These are phyloP conservation scores for Parnassius apollo DNA, from an alignment of 2,888 invertebrate species.

Conservation along the genomic window DNA sequence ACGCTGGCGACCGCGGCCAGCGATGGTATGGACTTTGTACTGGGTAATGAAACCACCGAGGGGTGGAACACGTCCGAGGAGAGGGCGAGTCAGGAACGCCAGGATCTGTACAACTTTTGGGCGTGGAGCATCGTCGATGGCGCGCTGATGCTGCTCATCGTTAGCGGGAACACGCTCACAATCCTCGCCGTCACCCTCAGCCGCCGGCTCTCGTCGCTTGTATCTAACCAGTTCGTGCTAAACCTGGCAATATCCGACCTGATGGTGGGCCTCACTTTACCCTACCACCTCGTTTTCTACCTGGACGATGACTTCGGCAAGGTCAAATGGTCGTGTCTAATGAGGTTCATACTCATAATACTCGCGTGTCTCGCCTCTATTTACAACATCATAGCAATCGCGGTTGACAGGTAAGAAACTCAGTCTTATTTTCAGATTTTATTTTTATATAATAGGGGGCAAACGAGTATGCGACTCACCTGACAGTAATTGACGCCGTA, in stretches of 20 bases:
- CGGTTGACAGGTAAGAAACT: slow-evolving; percentile 83
- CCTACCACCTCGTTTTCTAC: slow-evolving; percentile 90
- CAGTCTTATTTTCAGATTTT: neutral
- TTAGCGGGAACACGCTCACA: slow-evolving; percentile 88
- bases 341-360: slow-evolving; percentile 87
- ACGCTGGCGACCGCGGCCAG: slow-evolving; percentile 74
- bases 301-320: slow-evolving; percentile 81
- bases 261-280: slow-evolving; percentile 87
- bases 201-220: slow-evolving; percentile 84
- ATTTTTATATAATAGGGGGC: too few species aligned
- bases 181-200: slow-evolving; percentile 87
- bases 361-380: slow-evolving; percentile 90
- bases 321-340: slow-evolving; percentile 83
- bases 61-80: slow-evolving; percentile 61
- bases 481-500: too few species aligned
- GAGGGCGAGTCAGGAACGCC: slow-evolving; percentile 48
- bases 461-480: too few species aligned
- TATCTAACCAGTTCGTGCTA: slow-evolving; percentile 89
- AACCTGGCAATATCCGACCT: slow-evolving; percentile 90
- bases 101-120: slow-evolving; percentile 73
- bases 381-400: slow-evolving; percentile 89
- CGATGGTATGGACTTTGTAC: slow-evolving; percentile 76
- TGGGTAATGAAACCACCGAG: slow-evolving; percentile 64
- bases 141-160: slow-evolving; percentile 83
- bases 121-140: slow-evolving; percentile 85